Conservation (phyloP, 2,113 vertebrate species). For the Stictonetta naevosa region DNA sequence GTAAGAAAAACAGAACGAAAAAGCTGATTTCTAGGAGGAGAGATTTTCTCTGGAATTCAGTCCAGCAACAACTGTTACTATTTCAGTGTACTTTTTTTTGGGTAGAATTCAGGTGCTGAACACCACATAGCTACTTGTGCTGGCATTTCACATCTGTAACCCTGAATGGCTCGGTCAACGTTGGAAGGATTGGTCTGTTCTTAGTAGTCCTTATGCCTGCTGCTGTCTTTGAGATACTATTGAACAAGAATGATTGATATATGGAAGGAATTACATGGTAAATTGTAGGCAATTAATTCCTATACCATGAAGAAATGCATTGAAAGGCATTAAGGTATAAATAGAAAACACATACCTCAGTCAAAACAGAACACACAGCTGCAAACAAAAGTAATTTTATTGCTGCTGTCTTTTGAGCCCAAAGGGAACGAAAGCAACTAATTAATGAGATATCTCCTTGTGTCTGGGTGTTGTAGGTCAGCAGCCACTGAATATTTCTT, state of each 20-base stretch:
- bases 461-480: not conserved
- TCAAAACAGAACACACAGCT: not conserved
- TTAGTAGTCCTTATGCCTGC: not conserved
- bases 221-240: not conserved
- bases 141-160: not conserved
- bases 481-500: conserved; percentile 1
- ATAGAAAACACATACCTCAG: not conserved
- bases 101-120: not conserved
- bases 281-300: conserved; percentile 19
- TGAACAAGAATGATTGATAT: not conserved
- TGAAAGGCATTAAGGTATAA: not conserved
- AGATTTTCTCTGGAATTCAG: conserved; percentile 1
- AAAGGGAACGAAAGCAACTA: conserved; percentile 11
- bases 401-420: not conserved
- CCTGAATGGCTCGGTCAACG: not conserved
- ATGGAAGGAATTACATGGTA: not conserved
- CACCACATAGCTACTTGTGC: not conserved
- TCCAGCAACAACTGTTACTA: not conserved
- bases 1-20: not conserved
- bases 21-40: not conserved
- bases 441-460: conserved; percentile 11
- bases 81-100: not conserved
- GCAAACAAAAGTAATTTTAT: conserved; percentile 2
- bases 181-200: not conserved
- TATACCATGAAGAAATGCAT: not conserved